Base-by-base conservation (phyloP, 2,797 vertebrate genomes). In the Chiroxiphia lanceolata region DNA sequence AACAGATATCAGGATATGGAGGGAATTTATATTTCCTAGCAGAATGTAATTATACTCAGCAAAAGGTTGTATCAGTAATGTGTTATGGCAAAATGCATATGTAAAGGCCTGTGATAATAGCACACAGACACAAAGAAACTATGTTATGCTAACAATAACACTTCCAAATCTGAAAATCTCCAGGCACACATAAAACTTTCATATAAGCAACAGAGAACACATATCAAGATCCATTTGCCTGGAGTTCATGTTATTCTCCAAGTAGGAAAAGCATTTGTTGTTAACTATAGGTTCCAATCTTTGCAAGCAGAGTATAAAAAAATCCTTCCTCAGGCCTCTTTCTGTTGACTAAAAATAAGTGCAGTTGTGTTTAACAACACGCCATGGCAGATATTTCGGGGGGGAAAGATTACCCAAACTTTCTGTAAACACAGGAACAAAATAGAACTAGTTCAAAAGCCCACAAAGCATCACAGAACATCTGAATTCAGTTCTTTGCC, bases 31-130 rank as follows among this genome's bases (percentile, higher is more conserved):
- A 94, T 81, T 87, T 92, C 76, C 48, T 63, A 90, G 40, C 51
- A 83, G 83, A 96, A 89, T 56, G 38, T 80, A 95, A 84, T 76
- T 81, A 88, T 69, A 83, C 29, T 50, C 76, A 89, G 85, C 26
- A 94, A 92, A 80, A 90, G 51, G 23, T 79, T 84, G 4, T 53
- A 78, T 51, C 91, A 87, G 50, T 47, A 90, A 87, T n/a, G 27
- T 72, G 61, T 92, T 89, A 89, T 29, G 56, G 36, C 65, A 94
- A 95, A 94, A 75, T 48, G 26, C 64, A 91, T 88, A 34, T 83
- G 84, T n/a, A 79, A 87, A 83, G 63, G 67, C 59, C 91, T 83
- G 77, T 48, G 61, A 90, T 81, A 48, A 67, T 31, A 93, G 56
- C 33, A 60, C 34, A 76, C 11, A 79, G 26, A 36, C 53, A 65